Percentiles rank a stretch among this genome's conserved stretches.
Conservation (phyloP, 1,140 invertebrate genomes). For the Rhyzopertha dominica region DNA sequence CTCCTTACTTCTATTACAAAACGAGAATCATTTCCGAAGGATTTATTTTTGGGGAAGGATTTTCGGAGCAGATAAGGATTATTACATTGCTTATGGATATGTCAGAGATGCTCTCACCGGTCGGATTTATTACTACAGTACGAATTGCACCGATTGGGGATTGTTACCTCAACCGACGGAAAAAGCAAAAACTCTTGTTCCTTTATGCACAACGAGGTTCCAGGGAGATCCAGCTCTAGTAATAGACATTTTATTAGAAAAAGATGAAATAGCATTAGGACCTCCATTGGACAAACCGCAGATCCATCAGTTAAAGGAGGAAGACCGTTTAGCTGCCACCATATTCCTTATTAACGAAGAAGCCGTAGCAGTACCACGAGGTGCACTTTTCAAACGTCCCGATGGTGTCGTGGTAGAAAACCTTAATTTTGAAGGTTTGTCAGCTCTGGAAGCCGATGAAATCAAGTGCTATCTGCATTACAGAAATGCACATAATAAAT, state of each 20-base stretch:
- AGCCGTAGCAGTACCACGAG: conserved; percentile 63
- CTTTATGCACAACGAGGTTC: conserved; percentile 50
- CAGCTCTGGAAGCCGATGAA: conserved; percentile 53
- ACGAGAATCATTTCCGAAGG: conserved; percentile 69
- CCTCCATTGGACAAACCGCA: conserved; percentile 33
- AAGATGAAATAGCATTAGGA: conserved; percentile 35
- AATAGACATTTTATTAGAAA: conserved; percentile 47
- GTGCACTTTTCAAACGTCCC: conserved; percentile 61
- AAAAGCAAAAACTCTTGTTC: conserved; percentile 54
- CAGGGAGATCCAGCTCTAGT: conserved; percentile 54
- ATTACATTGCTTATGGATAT: conserved; percentile 69
- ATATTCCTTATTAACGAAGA: conserved; percentile 65
- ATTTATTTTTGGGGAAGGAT: conserved; percentile 73
- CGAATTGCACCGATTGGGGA: conserved; percentile 63
- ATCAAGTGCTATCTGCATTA: conserved; percentile 65
- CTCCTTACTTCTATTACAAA: conserved; percentile 63
- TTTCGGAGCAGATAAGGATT: conserved; percentile 60
- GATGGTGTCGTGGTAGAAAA: conserved; percentile 63
- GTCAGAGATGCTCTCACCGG: conserved; percentile 59
- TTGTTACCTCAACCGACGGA: conserved; percentile 58
- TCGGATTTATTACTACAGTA: conserved; percentile 65
- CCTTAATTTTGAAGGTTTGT: conserved; percentile 60
- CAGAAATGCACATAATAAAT: conserved; percentile 58
- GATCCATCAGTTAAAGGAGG: conserved; percentile 62
- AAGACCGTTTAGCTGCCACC: conserved; percentile 64